These are phyloP conservation scores for Capromys pilorides DNA, from an alignment of 2,797 vertebrate species.

Conservation along the genomic window DNA sequence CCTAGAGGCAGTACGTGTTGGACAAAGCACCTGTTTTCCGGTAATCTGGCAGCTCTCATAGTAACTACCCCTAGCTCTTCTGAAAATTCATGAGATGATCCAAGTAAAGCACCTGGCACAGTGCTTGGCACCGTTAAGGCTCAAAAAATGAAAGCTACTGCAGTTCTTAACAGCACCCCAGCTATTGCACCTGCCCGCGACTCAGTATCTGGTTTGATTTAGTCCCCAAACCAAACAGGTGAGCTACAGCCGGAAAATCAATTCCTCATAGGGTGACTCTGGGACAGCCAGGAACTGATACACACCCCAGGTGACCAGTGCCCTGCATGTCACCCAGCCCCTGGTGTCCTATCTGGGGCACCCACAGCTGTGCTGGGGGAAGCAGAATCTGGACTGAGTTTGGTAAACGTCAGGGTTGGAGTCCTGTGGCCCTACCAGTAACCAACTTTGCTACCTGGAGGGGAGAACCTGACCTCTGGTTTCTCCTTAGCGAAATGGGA, in stretches of 20 bases:
- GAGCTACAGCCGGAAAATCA: not conserved
- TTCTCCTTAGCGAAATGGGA: conserved; percentile 9
- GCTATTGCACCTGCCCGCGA: not conserved
- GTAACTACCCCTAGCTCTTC: not conserved
- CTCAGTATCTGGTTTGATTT: not conserved
- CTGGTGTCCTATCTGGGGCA: not conserved
- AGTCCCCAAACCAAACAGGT: not conserved
- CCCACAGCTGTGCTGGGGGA: not conserved
- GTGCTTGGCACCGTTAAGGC: not conserved
- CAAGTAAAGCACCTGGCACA: not conserved
- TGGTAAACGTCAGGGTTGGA: not conserved
- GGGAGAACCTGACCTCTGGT: not conserved
- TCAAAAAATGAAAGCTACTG: not conserved
- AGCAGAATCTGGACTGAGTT: not conserved
- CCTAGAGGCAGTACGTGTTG: not conserved
- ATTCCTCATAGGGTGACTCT: not conserved
- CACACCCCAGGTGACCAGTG: not conserved
- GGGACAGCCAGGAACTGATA: not conserved
- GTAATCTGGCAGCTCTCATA: not conserved
- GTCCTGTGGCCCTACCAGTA: not conserved
- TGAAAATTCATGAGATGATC: not conserved
- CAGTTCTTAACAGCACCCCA: not conserved
- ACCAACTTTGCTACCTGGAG: not conserved
- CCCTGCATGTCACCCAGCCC: not conserved
- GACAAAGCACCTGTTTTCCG: not conserved